A percentile compares a stretch with the other conserved stretches of the same genome.
phyloP scores from a whole-genome alignment of 2,113 vertebrate genomes.

The Microcebus lehilahytsara region DNA sequence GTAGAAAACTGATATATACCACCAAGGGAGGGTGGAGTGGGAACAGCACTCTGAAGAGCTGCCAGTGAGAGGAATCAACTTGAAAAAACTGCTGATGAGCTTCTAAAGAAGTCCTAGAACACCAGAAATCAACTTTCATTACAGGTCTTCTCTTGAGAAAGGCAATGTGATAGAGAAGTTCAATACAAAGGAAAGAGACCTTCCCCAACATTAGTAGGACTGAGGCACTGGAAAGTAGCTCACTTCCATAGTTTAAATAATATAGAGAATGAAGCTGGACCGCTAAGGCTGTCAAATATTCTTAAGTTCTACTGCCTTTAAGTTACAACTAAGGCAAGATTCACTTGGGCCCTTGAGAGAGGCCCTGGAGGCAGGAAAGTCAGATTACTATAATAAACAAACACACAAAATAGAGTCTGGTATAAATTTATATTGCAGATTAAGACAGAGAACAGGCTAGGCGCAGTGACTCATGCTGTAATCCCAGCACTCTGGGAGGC shows the following conservation, averaged over 20 bases:
- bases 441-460: background rate
- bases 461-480: too few species aligned
- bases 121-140: background rate
- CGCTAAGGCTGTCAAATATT: background rate
- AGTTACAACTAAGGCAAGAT: slow-evolving; percentile 19
- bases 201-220: background rate
- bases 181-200: background rate
- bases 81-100: background rate
- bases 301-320: slow-evolving; percentile 22
- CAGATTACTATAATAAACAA: background rate
- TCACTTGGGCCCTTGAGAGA: background rate
- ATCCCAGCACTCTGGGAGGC: too few species aligned
- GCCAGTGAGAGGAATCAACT: background rate
- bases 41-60: background rate
- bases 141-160: slow-evolving; percentile 1
- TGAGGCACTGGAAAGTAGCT: background rate
- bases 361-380: background rate
- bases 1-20: slow-evolving; percentile 5
- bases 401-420: background rate
- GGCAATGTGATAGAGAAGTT: background rate
- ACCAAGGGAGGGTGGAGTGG: background rate
- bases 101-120: background rate
- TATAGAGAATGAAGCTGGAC: background rate
- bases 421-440: slow-evolving; percentile 20
- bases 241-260: background rate